Conservation (phyloP, 2,888 invertebrate species). For the Corythucha ciliata region DNA sequence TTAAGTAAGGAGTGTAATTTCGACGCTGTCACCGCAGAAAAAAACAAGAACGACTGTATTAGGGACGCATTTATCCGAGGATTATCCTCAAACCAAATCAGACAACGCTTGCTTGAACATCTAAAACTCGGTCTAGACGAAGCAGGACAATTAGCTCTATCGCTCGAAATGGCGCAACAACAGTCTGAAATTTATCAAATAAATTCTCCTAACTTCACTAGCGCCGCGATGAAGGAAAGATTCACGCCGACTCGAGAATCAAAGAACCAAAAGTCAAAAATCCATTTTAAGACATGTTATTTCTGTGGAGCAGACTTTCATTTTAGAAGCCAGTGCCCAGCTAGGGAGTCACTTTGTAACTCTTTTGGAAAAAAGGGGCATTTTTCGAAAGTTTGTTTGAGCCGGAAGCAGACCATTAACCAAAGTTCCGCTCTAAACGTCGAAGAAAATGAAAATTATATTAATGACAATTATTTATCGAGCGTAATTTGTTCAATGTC, state of each 20-base stretch:
- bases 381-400: neutral
- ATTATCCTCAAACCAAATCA: neutral
- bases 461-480: too few species aligned
- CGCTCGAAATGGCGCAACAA: slow-evolving; percentile 2
- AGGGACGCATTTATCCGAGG: slow-evolving; percentile 11
- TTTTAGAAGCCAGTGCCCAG: neutral
- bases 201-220: neutral
- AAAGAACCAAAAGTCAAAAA: too few species aligned
- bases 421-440: too few species aligned
- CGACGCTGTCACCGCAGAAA: slow-evolving; percentile 14
- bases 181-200: neutral
- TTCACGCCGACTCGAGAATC: neutral
- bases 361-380: neutral
- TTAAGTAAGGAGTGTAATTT: slow-evolving; percentile 18
- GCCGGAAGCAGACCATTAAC: too few species aligned
- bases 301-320: slow-evolving; percentile 7
- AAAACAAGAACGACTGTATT: slow-evolving; percentile 11
- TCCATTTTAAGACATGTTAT: too few species aligned
- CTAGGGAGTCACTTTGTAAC: neutral
- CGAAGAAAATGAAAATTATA: too few species aligned
- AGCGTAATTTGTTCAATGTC: neutral
- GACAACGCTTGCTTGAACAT: slow-evolving; percentile 7
- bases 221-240: neutral
- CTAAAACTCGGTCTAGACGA: neutral
- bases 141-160: neutral